phyloP scores from a whole-genome alignment of 2,888 invertebrate genomes.

The Oligia fasciuncula region DNA sequence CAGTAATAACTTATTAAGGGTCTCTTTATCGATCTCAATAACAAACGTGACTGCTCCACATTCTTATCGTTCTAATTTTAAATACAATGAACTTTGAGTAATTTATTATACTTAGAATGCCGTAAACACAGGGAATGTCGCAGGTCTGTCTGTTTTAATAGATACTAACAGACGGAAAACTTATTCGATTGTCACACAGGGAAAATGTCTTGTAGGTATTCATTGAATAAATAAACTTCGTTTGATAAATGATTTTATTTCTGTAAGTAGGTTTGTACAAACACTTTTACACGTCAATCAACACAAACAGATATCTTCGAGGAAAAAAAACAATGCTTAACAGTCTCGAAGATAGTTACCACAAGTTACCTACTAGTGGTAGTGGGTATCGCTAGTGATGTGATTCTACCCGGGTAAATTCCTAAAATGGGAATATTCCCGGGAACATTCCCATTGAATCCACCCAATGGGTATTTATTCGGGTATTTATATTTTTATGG shows the following conservation, averaged over 20 bases:
- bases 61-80: constrained; percentile 33
- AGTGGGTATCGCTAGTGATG: neutral
- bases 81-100: constrained; percentile 46
- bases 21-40: constrained; percentile 18
- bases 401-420: too few relatives aligned
- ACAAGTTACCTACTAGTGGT: neutral
- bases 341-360: constrained; percentile 1
- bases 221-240: neutral
- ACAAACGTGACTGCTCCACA: constrained; percentile 49
- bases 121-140: neutral
- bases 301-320: constrained; percentile 3
- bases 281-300: too few relatives aligned
- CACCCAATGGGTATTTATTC: too few relatives aligned
- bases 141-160: neutral
- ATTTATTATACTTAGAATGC: constrained; percentile 12
- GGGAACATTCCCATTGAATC: too few relatives aligned
- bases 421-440: too few relatives aligned
- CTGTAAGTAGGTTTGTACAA: too few relatives aligned
- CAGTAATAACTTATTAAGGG: neutral
- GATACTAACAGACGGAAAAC: too few relatives aligned
- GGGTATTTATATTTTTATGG: too few relatives aligned
- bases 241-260: neutral
- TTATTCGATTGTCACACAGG: neutral
- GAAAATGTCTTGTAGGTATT: neutral
- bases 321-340: constrained; percentile 9